Percentiles rank a stretch among this genome's conserved stretches.
These are phyloP conservation scores for Miichthys miiuy DNA, from an alignment of 2,797 vertebrate genomes.

Conservation along the genomic window DNA sequence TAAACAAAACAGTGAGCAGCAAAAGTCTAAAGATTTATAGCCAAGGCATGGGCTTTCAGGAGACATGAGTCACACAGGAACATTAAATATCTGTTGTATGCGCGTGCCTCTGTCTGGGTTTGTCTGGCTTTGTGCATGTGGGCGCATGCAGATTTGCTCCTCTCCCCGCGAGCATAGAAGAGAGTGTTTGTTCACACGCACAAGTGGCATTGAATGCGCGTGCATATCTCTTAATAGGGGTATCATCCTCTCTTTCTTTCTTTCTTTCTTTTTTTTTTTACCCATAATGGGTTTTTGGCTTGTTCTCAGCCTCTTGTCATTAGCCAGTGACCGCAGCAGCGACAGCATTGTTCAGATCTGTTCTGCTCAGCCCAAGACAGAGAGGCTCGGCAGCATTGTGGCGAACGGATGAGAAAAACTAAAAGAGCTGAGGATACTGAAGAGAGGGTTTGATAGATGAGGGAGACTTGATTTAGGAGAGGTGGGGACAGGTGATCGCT, in stretches of 20 bases:
- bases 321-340: slow-evolving; percentile 39
- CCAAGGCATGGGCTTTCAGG: slow-evolving; percentile 49
- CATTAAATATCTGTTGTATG: slow-evolving; percentile 63
- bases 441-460: slow-evolving; percentile 62
- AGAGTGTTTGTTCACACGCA: slow-evolving; percentile 9
- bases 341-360: slow-evolving; percentile 23
- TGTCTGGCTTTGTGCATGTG: slow-evolving; percentile 36
- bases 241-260: slow-evolving; percentile 35
- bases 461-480: slow-evolving; percentile 62
- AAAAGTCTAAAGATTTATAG: slow-evolving; percentile 66
- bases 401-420: slow-evolving; percentile 47
- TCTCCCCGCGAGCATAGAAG: neutral
- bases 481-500: slow-evolving; percentile 59
- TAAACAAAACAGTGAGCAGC: slow-evolving; percentile 58
- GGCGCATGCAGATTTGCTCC: neutral
- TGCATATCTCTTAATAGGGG: slow-evolving; percentile 31
- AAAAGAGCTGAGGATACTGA: slow-evolving; percentile 35
- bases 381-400: neutral
- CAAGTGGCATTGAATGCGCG: slow-evolving; percentile 3
- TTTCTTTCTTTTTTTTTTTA: slow-evolving; percentile 13
- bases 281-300: slow-evolving; percentile 41
- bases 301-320: slow-evolving; percentile 45
- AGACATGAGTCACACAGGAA: slow-evolving; percentile 58
- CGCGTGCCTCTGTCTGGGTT: slow-evolving; percentile 47
- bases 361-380: slow-evolving; percentile 25